phyloP scores from a whole-genome alignment of 1,140 invertebrate genomes.

The Ceratosolen solmsi region DNA sequence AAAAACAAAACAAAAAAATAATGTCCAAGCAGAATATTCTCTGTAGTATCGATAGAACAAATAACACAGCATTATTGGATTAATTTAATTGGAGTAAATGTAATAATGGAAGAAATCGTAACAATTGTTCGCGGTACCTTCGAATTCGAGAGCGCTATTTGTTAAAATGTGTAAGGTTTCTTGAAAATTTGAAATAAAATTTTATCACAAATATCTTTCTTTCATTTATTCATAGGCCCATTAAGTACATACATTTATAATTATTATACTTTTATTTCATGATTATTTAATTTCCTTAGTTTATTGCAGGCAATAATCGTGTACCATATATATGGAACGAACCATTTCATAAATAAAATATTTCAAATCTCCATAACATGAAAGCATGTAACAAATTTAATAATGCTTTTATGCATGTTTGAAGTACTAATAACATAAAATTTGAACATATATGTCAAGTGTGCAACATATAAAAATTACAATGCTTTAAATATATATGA shows the following conservation, averaged over 20 bases:
- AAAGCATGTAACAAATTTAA: neutral
- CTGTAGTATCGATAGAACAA: neutral
- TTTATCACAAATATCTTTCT: too few species aligned
- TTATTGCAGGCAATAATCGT: neutral
- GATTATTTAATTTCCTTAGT: neutral
- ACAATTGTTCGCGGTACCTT: neutral
- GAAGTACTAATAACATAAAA: neutral
- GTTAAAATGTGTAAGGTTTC: neutral
- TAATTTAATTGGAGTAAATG: constrained; percentile 32
- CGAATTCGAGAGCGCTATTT: neutral
- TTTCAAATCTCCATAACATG: neutral
- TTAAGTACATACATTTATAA: neutral
- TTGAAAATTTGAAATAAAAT: constrained; percentile 2
- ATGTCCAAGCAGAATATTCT: neutral
- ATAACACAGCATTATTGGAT: neutral
- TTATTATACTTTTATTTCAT: neutral
- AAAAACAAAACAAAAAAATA: neutral
- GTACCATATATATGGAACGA: neutral
- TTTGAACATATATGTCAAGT: neutral
- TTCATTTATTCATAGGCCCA: neutral
- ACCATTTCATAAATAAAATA: neutral
- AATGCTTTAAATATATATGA: too few species aligned
- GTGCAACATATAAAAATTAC: too few species aligned
- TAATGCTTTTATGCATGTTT: neutral
- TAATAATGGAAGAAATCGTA: constrained; percentile 26